phyloP scores from a whole-genome alignment of 2,797 vertebrate genomes.

The Zalophus californianus region DNA sequence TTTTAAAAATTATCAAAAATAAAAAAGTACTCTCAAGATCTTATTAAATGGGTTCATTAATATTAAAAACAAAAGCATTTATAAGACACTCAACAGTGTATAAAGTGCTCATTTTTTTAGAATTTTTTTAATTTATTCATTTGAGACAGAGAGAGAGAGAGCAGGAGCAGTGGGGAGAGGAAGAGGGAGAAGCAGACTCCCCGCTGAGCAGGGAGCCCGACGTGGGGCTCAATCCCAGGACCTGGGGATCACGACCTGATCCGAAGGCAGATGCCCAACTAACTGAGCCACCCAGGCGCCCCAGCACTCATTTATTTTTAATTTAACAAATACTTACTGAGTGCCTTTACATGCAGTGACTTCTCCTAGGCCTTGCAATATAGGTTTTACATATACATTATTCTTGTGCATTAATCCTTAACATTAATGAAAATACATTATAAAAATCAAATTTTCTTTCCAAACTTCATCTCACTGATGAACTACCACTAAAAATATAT shows the following conservation, averaged over 20 bases:
- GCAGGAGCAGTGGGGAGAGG: too few species aligned
- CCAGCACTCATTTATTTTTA: not conserved
- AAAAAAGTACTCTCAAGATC: not conserved
- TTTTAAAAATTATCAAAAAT: not conserved
- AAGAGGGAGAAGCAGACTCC: too few species aligned
- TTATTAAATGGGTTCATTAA: not conserved
- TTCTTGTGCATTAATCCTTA: not conserved
- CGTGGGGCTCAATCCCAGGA: too few species aligned
- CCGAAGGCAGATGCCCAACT: too few species aligned
- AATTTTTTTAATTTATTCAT: too few species aligned
- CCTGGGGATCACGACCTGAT: too few species aligned
- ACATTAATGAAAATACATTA: constrained; percentile 9
- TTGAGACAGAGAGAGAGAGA: too few species aligned
- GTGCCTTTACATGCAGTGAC: not conserved
- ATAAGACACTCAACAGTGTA: not conserved
- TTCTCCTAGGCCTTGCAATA: not conserved
- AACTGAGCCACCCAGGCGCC: too few species aligned
- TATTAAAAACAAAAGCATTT: not conserved
- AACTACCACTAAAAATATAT: constrained; percentile 12
- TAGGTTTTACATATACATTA: not conserved
- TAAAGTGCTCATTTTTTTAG: not conserved
- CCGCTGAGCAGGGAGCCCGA: too few species aligned
- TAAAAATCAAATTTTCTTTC: constrained; percentile 11
- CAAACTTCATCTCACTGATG: constrained; percentile 7
- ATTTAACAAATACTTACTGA: not conserved